Conservation (phyloP, 2,113 vertebrate genomes). For the Bombycilla garrulus region DNA sequence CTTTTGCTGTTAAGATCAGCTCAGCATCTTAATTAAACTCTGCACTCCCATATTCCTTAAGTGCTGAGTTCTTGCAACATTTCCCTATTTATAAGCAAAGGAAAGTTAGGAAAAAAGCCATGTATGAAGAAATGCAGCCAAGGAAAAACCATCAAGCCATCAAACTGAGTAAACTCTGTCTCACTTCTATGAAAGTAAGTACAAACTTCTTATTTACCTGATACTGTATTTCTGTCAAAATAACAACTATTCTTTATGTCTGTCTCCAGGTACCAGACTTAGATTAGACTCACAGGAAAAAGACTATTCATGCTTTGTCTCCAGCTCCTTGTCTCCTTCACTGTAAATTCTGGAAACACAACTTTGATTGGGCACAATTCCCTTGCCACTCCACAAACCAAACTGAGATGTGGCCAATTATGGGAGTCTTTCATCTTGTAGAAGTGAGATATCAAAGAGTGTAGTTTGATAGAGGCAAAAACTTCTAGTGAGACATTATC, state of each 20-base stretch:
- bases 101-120: not conserved
- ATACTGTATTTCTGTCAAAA: not conserved
- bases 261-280: not conserved
- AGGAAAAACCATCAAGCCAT: not conserved
- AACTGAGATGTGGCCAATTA: not conserved
- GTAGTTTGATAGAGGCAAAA: not conserved
- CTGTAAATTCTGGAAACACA: not conserved
- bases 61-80: not conserved
- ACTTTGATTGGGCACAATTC: not conserved
- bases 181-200: not conserved
- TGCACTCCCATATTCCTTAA: not conserved
- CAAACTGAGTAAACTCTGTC: not conserved
- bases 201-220: not conserved
- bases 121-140: not conserved
- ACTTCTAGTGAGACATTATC: not conserved
- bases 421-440: not conserved
- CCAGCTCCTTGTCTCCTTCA: not conserved
- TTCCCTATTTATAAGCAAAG: not conserved
- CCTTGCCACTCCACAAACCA: not conserved
- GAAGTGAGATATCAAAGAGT: not conserved
- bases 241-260: not conserved
- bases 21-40: not conserved
- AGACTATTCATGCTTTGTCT: not conserved
- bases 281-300: not conserved
- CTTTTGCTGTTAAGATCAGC: not conserved